phyloP scores from a whole-genome alignment of 2,888 invertebrate genomes.

The Physocephala rufipes region DNA sequence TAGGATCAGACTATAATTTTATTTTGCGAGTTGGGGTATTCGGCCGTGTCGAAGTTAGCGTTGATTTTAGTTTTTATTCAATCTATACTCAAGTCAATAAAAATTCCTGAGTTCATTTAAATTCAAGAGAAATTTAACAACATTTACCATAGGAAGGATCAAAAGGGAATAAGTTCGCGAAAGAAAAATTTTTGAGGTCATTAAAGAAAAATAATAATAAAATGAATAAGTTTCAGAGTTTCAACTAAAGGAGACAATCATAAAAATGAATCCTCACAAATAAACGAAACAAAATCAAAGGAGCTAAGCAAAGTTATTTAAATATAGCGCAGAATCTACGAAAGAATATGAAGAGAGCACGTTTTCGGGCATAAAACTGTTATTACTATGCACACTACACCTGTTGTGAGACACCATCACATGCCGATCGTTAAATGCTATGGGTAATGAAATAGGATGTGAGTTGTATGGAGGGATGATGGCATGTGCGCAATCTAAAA shows the following conservation, averaged over 20 bases:
- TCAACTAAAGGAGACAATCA: slow-evolving; percentile 11
- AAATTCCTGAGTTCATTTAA: too few relatives aligned
- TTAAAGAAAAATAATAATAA: not conserved
- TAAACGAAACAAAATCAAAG: slow-evolving; percentile 32
- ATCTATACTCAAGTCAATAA: too few relatives aligned
- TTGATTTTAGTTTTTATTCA: too few relatives aligned
- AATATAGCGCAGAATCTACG: slow-evolving; percentile 25
- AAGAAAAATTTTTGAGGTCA: too few relatives aligned
- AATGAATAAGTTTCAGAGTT: not conserved
- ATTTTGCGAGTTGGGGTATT: too few relatives aligned
- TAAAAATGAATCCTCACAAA: slow-evolving; percentile 25
- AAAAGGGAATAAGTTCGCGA: too few relatives aligned
- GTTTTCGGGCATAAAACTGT: slow-evolving; percentile 25
- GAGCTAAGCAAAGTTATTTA: slow-evolving; percentile 33
- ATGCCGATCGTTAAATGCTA: not conserved
- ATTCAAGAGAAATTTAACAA: too few relatives aligned
- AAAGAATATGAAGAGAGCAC: too few relatives aligned
- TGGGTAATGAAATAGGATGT: too few relatives aligned
- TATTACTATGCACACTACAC: slow-evolving; percentile 18
- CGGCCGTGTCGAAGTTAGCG: too few relatives aligned
- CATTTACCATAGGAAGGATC: too few relatives aligned
- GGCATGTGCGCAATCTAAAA: slow-evolving; percentile 7
- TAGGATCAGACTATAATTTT: too few relatives aligned
- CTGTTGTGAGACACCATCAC: not conserved
- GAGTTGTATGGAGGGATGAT: not conserved